Evolutionary conservation across 1,140 invertebrate species (phyloP), one percentile per base, ranked within the genome.

Genomic region (Drosophila ogumai): DNA sequence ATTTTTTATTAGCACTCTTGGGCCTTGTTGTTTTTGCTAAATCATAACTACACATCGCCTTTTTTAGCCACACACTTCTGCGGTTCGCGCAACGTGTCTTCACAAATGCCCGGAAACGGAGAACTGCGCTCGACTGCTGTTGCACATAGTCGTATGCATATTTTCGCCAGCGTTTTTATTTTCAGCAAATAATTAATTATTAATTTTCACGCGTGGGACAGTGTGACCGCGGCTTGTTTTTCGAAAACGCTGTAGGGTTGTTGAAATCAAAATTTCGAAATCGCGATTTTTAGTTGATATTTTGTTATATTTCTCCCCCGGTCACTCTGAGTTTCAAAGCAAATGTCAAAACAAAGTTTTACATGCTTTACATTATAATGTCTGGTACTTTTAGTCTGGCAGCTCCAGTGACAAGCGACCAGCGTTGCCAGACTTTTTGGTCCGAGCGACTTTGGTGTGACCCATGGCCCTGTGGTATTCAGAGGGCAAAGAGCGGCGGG

Each of bases 21-120:
- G 67, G 73, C 65, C 71, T 81, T 79, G 65, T 82, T 79, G 87
- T 79, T 88, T 88, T 90, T 81, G 85, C 85, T 69, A 90, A 88
- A 85, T 84, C 84, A 87, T 87, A 84, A 76, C 80, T 73, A 84
- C 58, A 82, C 60, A 69, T 88, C 52, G 82, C 82, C 58, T 77
- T 84, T 86, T 88, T 77, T 80, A 77, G 85, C 76, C 78, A 80
- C 75, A 78, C 82, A 75, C 64, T 55, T 65, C 79, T 71, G 61
- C 75, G 75, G 60, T 60, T 58, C 59, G 74, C 50, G 73, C 73
- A 65, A 81, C 63, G 81, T 66, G 66, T 69, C 69, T 87, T 87
- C 52, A 58, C 52, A 84, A 17, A 31, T 60, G 69, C 54, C 40
- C 28, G 46, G 25, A 17, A 59, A 68, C 56, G 43, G 52, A 44